These are phyloP conservation scores for Encarsia formosa DNA, from an alignment of 2,888 invertebrate genomes.

Conservation along the genomic window DNA sequence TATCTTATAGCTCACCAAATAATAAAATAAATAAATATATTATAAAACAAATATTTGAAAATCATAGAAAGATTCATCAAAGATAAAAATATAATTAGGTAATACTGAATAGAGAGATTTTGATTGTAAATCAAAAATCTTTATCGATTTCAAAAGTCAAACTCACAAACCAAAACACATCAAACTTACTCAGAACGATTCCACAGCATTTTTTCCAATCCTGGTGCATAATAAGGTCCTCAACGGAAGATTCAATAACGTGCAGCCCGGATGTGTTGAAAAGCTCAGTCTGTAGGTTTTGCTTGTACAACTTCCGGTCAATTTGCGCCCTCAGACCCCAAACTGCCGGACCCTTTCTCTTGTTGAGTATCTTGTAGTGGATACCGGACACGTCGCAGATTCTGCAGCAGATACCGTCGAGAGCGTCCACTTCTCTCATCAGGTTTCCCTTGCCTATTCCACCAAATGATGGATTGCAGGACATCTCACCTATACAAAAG, in stretches of 20 bases:
- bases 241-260: slow-evolving; percentile 69
- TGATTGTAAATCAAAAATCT: no score
- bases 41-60: neutral
- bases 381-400: slow-evolving; percentile 79
- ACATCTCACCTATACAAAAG: slow-evolving; percentile 76
- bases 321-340: slow-evolving; percentile 88
- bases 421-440: slow-evolving; percentile 81
- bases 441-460: slow-evolving; percentile 89
- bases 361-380: slow-evolving; percentile 78
- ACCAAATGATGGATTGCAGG: slow-evolving; percentile 90
- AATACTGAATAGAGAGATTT: no score
- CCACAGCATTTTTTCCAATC: slow-evolving; percentile 51
- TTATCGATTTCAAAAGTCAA: no score
- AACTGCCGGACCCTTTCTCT: slow-evolving; percentile 79
- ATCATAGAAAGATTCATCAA: neutral
- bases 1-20: no score
- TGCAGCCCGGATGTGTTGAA: slow-evolving; percentile 62
- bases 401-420: slow-evolving; percentile 78
- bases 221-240: slow-evolving; percentile 66
- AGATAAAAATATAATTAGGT: neutral
- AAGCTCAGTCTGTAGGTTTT: slow-evolving; percentile 69
- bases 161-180: no score
- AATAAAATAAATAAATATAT: neutral
- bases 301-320: slow-evolving; percentile 74
- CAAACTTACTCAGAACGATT: slow-evolving; percentile 53